Percentiles rank a stretch among this genome's conserved stretches.
phyloP scores from a whole-genome alignment of 1,140 invertebrate species.

The Amyelois transitella region DNA sequence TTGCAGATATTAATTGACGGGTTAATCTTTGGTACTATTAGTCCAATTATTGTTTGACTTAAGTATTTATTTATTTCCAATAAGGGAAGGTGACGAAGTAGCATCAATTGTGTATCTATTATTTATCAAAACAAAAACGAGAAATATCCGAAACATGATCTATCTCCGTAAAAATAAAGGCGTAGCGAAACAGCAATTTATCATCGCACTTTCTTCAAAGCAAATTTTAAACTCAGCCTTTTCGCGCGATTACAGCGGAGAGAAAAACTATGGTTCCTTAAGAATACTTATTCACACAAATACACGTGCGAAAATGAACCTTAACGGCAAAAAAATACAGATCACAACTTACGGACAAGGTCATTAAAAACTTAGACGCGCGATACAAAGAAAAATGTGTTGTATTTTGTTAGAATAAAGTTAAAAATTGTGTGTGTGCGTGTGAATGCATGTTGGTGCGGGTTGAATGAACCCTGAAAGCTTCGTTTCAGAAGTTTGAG shows the following conservation, averaged over 20 bases:
- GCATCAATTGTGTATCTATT: too few species aligned
- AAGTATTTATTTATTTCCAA: too few species aligned
- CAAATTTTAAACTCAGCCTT: neutral
- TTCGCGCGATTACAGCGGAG: constrained; percentile 16
- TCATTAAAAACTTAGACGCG: constrained; percentile 19
- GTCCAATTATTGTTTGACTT: too few species aligned
- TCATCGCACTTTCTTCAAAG: neutral
- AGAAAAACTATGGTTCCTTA: constrained; percentile 24
- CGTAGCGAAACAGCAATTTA: neutral
- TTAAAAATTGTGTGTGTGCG: constrained; percentile 7
- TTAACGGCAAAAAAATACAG: constrained; percentile 32
- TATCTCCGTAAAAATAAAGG: neutral
- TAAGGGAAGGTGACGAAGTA: too few species aligned
- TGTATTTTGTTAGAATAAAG: constrained; percentile 29
- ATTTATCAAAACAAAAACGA: too few species aligned
- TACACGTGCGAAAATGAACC: constrained; percentile 36
- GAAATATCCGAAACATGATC: too few species aligned
- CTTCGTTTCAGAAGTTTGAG: constrained; percentile 55
- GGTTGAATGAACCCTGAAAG: constrained; percentile 56
- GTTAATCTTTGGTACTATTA: too few species aligned
- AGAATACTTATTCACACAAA: too few species aligned
- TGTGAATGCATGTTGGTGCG: constrained; percentile 24
- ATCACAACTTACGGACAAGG: constrained; percentile 26
- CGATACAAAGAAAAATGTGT: constrained; percentile 23
- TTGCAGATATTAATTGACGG: too few species aligned